Evolutionary conservation across 2,888 invertebrate species (phyloP).

Genomic region (Monochamus alternatus): DNA sequence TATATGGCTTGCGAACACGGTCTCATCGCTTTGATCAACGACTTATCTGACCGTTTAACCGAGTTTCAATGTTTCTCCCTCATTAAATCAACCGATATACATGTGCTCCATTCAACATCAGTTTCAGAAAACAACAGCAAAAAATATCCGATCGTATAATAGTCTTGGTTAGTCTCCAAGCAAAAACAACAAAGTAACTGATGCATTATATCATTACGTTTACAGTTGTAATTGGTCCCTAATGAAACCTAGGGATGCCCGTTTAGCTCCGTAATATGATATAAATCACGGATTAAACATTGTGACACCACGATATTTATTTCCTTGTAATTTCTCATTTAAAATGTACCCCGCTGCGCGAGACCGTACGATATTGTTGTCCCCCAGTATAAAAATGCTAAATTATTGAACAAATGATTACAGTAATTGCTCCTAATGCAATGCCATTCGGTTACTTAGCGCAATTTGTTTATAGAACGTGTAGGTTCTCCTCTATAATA

Average conservation of each 20-base stretch:
- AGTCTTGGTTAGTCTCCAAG: constrained; percentile 19
- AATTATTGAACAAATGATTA: constrained; percentile 28
- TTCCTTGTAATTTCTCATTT: constrained; percentile 51
- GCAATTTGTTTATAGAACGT: constrained; percentile 22
- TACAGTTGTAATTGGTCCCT: constrained; percentile 43
- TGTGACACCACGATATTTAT: constrained; percentile 51
- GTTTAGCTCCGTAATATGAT: constrained; percentile 45
- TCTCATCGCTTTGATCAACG: constrained; percentile 61
- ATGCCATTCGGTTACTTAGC: constrained; percentile 21
- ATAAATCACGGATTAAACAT: constrained; percentile 52
- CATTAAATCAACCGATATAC: constrained; percentile 60
- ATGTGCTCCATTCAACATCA: constrained; percentile 56
- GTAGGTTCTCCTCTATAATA: constrained; percentile 14
- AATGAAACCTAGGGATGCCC: constrained; percentile 44
- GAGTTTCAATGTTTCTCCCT: constrained; percentile 59
- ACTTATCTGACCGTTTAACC: constrained; percentile 60
- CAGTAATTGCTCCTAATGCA: constrained; percentile 20
- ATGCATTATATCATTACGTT: constrained; percentile 26
- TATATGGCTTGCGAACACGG: constrained; percentile 57
- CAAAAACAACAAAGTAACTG: constrained; percentile 21
- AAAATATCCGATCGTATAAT: constrained; percentile 28
- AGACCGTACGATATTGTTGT: constrained; percentile 36
- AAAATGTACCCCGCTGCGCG: constrained; percentile 44
- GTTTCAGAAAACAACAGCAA: constrained; percentile 30
- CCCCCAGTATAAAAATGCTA: constrained; percentile 15